These are phyloP conservation scores for Cyclophora albipunctata DNA, from an alignment of 2,888 invertebrate species.

Conservation along the genomic window DNA sequence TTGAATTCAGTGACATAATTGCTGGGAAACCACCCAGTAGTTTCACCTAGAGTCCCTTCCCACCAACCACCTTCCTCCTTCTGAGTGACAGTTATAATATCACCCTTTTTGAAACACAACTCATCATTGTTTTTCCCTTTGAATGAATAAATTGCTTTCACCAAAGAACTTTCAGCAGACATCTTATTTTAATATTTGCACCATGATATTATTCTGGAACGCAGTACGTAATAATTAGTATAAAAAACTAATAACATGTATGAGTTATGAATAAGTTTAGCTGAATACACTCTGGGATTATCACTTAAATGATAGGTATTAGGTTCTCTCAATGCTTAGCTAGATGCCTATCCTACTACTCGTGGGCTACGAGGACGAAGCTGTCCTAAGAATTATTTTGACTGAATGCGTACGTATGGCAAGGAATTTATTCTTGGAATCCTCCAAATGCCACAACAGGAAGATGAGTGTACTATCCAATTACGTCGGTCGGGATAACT, in stretches of 20 bases:
- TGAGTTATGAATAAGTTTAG: too few species aligned
- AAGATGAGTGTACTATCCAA: slow-evolving; percentile 12
- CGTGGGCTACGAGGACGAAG: too few species aligned
- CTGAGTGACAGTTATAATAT: slow-evolving; percentile 97
- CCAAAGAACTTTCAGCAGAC: slow-evolving; percentile 79
- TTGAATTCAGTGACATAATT: slow-evolving; percentile 96
- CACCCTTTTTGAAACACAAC: slow-evolving; percentile 96
- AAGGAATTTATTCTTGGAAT: slow-evolving; percentile 22
- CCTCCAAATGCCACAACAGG: slow-evolving; percentile 22
- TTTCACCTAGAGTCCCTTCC: slow-evolving; percentile 97
- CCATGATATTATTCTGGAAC: slow-evolving; percentile 37
- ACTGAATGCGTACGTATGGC: slow-evolving; percentile 1
- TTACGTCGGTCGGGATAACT: not conserved
- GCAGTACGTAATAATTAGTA: not conserved
- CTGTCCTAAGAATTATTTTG: too few species aligned
- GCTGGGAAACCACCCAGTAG: slow-evolving; percentile 99
- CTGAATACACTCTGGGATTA: too few species aligned
- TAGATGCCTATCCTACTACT: too few species aligned
- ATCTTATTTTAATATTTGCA: slow-evolving; percentile 56
- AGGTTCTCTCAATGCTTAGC: too few species aligned
- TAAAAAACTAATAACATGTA: too few species aligned
- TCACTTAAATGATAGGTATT: too few species aligned
- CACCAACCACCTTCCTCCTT: slow-evolving; percentile 98
- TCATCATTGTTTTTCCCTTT: slow-evolving; percentile 98
- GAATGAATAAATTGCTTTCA: slow-evolving; percentile 94